Percentiles rank a stretch among this genome's conserved stretches.
These are phyloP conservation scores for Tenodera sinensis DNA, from an alignment of 2,888 invertebrate genomes.

Conservation along the genomic window DNA sequence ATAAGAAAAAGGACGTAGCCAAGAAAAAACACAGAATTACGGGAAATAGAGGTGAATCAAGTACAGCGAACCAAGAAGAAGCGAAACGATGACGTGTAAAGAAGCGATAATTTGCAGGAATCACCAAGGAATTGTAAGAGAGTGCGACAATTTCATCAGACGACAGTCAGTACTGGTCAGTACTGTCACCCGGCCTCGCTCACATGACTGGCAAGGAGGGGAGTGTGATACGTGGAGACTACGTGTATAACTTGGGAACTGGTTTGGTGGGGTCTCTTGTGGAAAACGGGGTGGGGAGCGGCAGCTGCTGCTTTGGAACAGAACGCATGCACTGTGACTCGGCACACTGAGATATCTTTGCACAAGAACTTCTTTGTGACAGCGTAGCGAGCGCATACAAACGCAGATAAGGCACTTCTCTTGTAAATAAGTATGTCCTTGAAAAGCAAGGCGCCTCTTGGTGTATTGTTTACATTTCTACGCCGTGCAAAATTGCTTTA, in stretches of 20 bases:
- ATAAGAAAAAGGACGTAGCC: no score
- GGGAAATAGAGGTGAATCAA: no score
- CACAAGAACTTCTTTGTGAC: background rate
- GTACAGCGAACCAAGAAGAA: background rate
- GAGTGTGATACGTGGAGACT: background rate
- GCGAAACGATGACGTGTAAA: background rate
- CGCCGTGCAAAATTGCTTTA: background rate
- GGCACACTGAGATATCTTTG: background rate
- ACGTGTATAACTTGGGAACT: background rate
- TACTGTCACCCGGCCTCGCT: background rate
- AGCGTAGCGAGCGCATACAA: background rate
- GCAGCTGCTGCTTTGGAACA: background rate
- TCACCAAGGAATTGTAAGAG: background rate
- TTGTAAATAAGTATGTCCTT: background rate
- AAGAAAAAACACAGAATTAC: no score
- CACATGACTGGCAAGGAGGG: background rate
- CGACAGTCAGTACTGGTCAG: no score
- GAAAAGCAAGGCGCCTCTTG: background rate
- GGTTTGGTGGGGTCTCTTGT: background rate
- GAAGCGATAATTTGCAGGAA: no score
- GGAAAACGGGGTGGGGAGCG: background rate
- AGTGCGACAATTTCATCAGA: conserved; percentile 7
- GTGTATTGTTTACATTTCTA: background rate
- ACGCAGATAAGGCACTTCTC: background rate
- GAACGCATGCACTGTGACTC: no score